Conservation (phyloP, 2,113 vertebrate species). For the Spea multiplicata region DNA sequence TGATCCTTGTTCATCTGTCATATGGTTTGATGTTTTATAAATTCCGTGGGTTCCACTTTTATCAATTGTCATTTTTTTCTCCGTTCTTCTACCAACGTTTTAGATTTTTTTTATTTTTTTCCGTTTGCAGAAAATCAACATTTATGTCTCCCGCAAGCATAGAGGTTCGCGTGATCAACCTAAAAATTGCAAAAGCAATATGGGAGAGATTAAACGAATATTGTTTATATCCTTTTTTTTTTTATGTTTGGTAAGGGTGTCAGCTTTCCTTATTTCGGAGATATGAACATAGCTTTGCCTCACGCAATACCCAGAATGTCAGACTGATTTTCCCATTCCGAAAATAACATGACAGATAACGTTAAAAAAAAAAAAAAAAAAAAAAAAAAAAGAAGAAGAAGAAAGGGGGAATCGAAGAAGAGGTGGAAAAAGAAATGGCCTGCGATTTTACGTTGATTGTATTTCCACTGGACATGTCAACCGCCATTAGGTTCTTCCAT, state of each 20-base stretch:
- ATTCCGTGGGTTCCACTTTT: neutral
- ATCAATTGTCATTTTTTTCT: conserved; percentile 11
- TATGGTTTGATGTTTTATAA: too few relatives aligned
- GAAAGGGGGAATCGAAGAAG: neutral
- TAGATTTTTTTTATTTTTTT: neutral
- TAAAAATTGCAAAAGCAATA: neutral
- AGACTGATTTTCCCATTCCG: neutral
- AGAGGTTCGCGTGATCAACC: conserved; percentile 1
- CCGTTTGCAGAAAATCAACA: conserved; percentile 18
- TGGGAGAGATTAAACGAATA: conserved; percentile 5
- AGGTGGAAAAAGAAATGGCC: neutral
- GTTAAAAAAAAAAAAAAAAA: neutral
- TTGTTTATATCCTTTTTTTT: neutral
- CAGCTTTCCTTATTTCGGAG: conserved; percentile 10
- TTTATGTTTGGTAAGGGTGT: neutral
- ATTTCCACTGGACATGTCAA: conserved; percentile 3
- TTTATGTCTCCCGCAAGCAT: conserved; percentile 3
- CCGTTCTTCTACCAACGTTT: too few relatives aligned
- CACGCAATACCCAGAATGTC: neutral
- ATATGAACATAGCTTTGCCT: neutral
- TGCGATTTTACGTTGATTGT: conserved; percentile 15
- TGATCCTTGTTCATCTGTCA: too few relatives aligned
- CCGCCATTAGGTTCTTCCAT: conserved; percentile 14
- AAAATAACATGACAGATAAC: conserved; percentile 11
- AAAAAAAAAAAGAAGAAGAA: neutral